Base-by-base conservation (phyloP, 2,113 vertebrate species). In the Catharus minimus region DNA sequence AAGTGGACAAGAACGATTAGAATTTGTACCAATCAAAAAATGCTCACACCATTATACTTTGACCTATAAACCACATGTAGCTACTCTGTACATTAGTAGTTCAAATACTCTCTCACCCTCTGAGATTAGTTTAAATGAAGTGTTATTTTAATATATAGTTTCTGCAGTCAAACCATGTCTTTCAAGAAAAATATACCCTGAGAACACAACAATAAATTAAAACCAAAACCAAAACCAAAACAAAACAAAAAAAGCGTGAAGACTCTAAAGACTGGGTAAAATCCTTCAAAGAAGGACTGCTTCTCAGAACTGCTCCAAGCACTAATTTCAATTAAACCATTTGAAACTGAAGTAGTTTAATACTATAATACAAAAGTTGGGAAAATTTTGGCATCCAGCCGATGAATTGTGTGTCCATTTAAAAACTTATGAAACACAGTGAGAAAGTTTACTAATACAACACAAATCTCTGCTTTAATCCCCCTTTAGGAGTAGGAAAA, bases 41-140 rank as follows among this genome's bases (percentile, higher is more conserved):
- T 55, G 71, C 43, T 96, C 78, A 71, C n/a, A 68, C 67, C 88
- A 83, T 94, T 97, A 91, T 71, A 96, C 75, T 91, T 83, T 97
- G 96, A 97, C 95, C 93, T 95, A 30, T 60, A 93, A 92, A 96
- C 93, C 81, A 89, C 84, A 91, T 43, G 65, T 69, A 95, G 61
- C 69, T 89, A 74, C 65, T 86, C 57, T 92, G 52, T 79, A 93
- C 47, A 95, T 96, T 95, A 97, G 71, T 73, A 94, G 95, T 91
- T 97, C 93, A 97, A 91, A 87, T 74, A 93, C 62, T 83, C 65
- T 58, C 64, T 92, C 68, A 91, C 33, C 56, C 19, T 74, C 77
- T 88, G 60, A 89, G 85, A 96, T 32, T 95, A 88, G 52, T 84
- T 93, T 88, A 96, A 96, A 95, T 82, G 15, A 52, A 27, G 23